Evolutionary conservation across 2,113 vertebrate genomes (phyloP).

Genomic region (Prionailurus bengalensis): DNA sequence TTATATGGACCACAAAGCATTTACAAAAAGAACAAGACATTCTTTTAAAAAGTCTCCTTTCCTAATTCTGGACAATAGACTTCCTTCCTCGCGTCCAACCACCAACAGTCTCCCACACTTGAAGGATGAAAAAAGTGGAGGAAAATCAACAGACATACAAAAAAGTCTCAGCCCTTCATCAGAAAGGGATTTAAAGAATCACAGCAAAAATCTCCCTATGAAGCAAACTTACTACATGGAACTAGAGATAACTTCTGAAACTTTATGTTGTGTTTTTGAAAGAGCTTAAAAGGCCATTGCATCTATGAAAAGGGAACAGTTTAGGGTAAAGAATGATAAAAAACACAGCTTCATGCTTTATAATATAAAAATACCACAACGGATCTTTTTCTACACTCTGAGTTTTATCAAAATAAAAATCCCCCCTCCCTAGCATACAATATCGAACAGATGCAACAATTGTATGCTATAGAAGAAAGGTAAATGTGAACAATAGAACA

Average conservation of each 20-base stretch:
- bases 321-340: slow-evolving; percentile 53
- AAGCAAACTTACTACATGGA: slow-evolving; percentile 51
- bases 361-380: slow-evolving; percentile 53
- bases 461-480: background rate
- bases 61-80: slow-evolving; percentile 55
- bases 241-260: slow-evolving; percentile 61
- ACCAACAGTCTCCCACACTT: slow-evolving; percentile 30
- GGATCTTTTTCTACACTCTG: slow-evolving; percentile 26
- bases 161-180: slow-evolving; percentile 60
- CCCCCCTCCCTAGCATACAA: background rate
- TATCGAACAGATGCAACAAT: background rate
- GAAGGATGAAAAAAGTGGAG: slow-evolving; percentile 60
- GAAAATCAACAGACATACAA: slow-evolving; percentile 58
- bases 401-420: slow-evolving; percentile 68
- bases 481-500: background rate
- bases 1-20: slow-evolving; percentile 26
- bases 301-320: slow-evolving; percentile 30
- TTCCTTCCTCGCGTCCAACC: background rate
- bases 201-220: slow-evolving; percentile 66
- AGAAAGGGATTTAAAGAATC: slow-evolving; percentile 75
- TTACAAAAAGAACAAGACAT: slow-evolving; percentile 10
- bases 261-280: slow-evolving; percentile 68
- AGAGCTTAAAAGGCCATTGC: slow-evolving; percentile 17
- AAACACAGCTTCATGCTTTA: slow-evolving; percentile 26
- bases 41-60: slow-evolving; percentile 37